Base-by-base conservation (phyloP, 2,113 vertebrate genomes). In the Silurus meridionalis region DNA sequence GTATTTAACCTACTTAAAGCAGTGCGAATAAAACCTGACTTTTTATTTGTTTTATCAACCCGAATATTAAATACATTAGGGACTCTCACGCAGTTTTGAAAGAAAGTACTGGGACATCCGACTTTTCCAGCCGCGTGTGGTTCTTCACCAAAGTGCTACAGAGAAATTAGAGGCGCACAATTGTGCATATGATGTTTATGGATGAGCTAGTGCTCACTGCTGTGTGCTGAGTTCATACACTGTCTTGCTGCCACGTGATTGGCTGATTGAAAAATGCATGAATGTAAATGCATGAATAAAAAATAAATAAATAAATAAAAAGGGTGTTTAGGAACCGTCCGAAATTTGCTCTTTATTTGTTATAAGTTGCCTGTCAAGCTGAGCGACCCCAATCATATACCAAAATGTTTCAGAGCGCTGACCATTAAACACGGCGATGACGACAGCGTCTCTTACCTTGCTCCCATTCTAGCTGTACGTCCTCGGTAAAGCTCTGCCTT, bases 381-480 rank as follows among this genome's bases (percentile, higher is more conserved):
- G 6, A 57, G 23, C 5, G 4, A 14, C 8, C 21, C 9, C 8
- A 17, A 57, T 8, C 8, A 55, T 15, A 2, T 4, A 57, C 53
- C 8, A 15, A n/a, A 78, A 55, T 7, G 52, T 55, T 23, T 66
- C 83, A 81, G 15, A 66, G 28, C 53, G 8, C 0, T 8, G 5
- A 19, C 14, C 8, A 61, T 66, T 79, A 48, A 66, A 50, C 6
- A 53, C 21, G 60, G 21, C 50, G 13, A 82, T 63, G 50, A 79
- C 61, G 52, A 63, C 63, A 72, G 66, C 14, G 13, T 64, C 25
- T 53, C 90, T 92, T 93, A 95, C 94, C 94, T 92, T 82, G 87
- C 89, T 92, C 66, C 52, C 52, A 63, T 81, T 14, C 21, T 48
- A 50, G 28, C 5, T 55, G 71, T 7, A 63, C n/a, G 10, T 81